Evolutionary conservation across 2,888 invertebrate genomes (phyloP).

Genomic region (Leptinotarsa juncta): DNA sequence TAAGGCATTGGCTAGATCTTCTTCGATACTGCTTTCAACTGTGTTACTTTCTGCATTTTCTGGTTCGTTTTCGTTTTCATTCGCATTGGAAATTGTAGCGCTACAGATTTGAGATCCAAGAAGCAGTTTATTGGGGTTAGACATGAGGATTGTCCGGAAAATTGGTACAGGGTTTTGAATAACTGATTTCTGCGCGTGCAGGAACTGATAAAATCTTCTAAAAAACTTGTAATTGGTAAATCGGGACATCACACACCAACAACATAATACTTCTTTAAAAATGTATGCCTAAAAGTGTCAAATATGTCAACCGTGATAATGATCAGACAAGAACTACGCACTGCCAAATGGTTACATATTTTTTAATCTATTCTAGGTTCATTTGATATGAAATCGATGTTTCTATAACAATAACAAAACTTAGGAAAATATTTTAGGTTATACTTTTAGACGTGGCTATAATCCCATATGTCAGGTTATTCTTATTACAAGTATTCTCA

Average conservation of each 20-base stretch:
- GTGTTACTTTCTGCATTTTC: background rate
- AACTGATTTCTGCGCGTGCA: background rate
- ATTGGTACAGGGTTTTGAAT: slow-evolving; percentile 2
- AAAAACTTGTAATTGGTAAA: slow-evolving; percentile 19
- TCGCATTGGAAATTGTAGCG: slow-evolving; percentile 12
- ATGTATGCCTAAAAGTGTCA: background rate
- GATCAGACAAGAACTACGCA: background rate
- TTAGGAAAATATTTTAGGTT: background rate
- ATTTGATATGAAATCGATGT: background rate
- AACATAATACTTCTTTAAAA: slow-evolving; percentile 9
- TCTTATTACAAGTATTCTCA: too few species aligned
- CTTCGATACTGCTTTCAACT: slow-evolving; percentile 35
- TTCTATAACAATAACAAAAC: slow-evolving; percentile 1
- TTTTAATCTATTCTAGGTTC: background rate
- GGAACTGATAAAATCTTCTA: slow-evolving; percentile 10
- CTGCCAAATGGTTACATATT: background rate
- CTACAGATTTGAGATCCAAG: slow-evolving; percentile 29
- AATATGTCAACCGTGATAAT: slow-evolving; percentile 3
- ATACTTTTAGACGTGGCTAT: background rate
- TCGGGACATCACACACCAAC: slow-evolving; percentile 24
- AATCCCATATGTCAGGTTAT: background rate
- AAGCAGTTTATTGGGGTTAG: slow-evolving; percentile 15
- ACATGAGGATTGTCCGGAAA: slow-evolving; percentile 1
- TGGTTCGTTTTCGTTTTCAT: slow-evolving; percentile 7
- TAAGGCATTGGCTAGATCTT: slow-evolving; percentile 51